Conservation (phyloP, 2,113 vertebrate genomes). For the Silurus meridionalis region DNA sequence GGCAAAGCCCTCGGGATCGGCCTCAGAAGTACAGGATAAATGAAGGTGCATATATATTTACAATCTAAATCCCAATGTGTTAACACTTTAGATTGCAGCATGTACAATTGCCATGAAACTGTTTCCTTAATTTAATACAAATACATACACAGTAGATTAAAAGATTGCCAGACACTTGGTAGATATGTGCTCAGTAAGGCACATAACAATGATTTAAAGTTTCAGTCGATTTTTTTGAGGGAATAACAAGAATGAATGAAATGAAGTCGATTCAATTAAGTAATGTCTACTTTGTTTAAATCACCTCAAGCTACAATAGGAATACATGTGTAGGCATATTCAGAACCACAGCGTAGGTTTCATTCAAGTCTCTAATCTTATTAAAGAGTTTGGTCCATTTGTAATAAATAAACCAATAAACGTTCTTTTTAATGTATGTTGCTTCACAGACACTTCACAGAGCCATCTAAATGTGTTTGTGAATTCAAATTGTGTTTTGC, state of each 20-base stretch:
- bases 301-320: neutral
- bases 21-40: neutral
- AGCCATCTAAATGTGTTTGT: neutral
- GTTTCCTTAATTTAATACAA: neutral
- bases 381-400: neutral
- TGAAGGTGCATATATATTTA: conserved; percentile 5
- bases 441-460: neutral
- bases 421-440: neutral
- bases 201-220: neutral
- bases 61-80: neutral
- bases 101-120: neutral
- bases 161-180: neutral
- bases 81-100: neutral
- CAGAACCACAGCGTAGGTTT: neutral
- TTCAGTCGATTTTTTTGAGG: neutral
- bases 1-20: conserved; percentile 1
- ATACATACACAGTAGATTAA: neutral
- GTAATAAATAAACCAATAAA: neutral
- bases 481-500: neutral
- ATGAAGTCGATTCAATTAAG: neutral
- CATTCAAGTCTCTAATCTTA: neutral
- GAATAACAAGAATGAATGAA: neutral
- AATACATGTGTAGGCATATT: neutral
- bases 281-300: conserved; percentile 6
- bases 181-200: neutral